These are phyloP conservation scores for Puntigrus tetrazona DNA, from an alignment of 2,113 vertebrate genomes.

Conservation along the genomic window DNA sequence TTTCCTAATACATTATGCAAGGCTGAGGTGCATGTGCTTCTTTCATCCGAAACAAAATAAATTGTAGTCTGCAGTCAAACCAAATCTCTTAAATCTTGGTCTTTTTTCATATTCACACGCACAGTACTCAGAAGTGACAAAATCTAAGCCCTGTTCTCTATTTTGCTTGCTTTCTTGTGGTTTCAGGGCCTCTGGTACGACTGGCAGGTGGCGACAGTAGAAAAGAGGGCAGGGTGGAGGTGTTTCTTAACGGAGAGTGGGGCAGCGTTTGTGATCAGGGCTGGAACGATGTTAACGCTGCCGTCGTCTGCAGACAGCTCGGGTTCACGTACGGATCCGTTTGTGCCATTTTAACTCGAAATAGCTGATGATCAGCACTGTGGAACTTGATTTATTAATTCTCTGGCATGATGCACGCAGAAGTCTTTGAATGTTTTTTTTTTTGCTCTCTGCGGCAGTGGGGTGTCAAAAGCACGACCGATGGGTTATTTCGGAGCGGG, in stretches of 20 bases:
- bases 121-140: background rate
- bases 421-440: background rate
- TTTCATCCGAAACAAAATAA: background rate
- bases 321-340: conserved; percentile 71
- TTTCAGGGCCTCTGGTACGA: conserved; percentile 74
- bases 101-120: background rate
- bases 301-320: conserved; percentile 79
- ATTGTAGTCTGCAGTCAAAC: background rate
- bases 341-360: background rate
- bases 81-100: background rate
- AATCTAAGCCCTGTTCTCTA: background rate
- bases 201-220: conserved; percentile 71
- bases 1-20: background rate
- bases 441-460: conserved; percentile 70
- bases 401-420: background rate
- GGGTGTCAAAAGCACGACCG: conserved; percentile 76
- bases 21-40: background rate
- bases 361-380: background rate
- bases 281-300: conserved; percentile 78
- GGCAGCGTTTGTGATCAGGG: conserved; percentile 79
- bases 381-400: background rate
- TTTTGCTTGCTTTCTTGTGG: background rate
- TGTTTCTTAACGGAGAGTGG: conserved; percentile 79
- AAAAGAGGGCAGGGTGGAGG: conserved; percentile 80
- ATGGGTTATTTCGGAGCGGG: conserved; percentile 82